Conservation (phyloP, 2,113 vertebrate genomes). For the Galemys pyrenaicus region DNA sequence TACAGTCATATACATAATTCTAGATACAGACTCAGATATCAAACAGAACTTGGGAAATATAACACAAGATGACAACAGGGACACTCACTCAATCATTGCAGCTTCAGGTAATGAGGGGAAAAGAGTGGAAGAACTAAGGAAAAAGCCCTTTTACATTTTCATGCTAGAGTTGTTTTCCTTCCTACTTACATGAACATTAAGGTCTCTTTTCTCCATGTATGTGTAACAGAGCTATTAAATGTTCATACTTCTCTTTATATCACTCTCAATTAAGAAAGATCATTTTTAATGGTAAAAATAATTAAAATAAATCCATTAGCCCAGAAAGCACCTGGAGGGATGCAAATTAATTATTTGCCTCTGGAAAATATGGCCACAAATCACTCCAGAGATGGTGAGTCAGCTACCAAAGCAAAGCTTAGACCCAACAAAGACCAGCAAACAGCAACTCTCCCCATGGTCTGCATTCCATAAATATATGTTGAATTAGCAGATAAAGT, state of each 20-base stretch:
- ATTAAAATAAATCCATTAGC: neutral
- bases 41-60: neutral
- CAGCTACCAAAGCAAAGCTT: no score
- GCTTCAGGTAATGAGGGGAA: neutral
- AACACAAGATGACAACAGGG: neutral
- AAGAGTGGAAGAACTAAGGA: neutral
- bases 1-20: neutral
- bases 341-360: neutral
- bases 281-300: neutral
- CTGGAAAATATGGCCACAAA: neutral
- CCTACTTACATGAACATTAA: neutral
- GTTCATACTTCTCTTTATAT: neutral
- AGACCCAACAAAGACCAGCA: neutral
- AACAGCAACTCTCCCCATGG: neutral
- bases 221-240: neutral
- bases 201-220: neutral
- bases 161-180: neutral
- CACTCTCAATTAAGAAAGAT: neutral
- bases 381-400: neutral
- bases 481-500: neutral
- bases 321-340: neutral
- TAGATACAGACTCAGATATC: neutral
- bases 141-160: neutral
- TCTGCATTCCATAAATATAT: neutral
- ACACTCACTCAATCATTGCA: neutral